phyloP scores from a whole-genome alignment of 2,113 vertebrate genomes.

The Planiliza haematocheilus region DNA sequence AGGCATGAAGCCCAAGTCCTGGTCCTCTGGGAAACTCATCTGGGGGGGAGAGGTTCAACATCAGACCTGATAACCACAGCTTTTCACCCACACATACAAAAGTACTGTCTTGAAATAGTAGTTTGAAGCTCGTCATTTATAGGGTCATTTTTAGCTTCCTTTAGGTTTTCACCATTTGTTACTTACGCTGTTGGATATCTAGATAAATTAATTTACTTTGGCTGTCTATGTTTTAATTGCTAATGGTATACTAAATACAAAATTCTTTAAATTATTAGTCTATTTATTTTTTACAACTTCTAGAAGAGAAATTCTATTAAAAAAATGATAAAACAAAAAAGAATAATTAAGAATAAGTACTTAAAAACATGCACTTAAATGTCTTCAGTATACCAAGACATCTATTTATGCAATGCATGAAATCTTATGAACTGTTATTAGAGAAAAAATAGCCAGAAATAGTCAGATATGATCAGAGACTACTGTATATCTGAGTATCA shows the following conservation, averaged over 20 bases:
- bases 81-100: background rate
- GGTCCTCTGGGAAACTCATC: slow-evolving; percentile 98
- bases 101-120: too few relatives aligned
- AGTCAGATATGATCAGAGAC: slow-evolving; percentile 36
- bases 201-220: background rate
- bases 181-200: background rate
- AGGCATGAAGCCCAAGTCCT: slow-evolving; percentile 85
- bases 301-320: too few relatives aligned
- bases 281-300: background rate
- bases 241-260: background rate
- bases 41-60: slow-evolving; percentile 59
- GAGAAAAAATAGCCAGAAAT: slow-evolving; percentile 25
- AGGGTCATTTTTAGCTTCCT: background rate
- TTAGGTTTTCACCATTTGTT: background rate
- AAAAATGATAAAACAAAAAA: too few relatives aligned
- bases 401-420: slow-evolving; percentile 2
- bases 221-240: too few relatives aligned
- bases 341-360: too few relatives aligned
- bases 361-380: slow-evolving; percentile 35
- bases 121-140: background rate
- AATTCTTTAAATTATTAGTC: background rate
- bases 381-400: background rate
- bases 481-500: slow-evolving; percentile 53
- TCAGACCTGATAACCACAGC: slow-evolving; percentile 4
- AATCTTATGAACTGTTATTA: too few relatives aligned